Conservation (phyloP, 2,797 vertebrate species). For the Anableps anableps region DNA sequence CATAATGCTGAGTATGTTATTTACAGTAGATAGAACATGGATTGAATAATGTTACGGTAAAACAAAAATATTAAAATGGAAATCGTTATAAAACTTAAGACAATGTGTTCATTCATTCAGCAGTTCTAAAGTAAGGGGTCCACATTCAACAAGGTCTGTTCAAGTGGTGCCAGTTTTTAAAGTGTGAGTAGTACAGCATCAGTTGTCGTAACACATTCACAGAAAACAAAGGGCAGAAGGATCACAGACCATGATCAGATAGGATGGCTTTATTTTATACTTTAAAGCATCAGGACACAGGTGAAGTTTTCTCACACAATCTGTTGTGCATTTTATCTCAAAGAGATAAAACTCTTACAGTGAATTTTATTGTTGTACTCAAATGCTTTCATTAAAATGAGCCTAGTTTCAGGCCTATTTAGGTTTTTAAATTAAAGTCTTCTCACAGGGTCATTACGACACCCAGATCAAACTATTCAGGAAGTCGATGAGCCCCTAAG, state of each 20-base stretch:
- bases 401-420: background rate
- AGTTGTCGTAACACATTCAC: conserved; percentile 1
- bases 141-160: background rate
- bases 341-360: background rate
- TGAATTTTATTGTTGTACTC: background rate
- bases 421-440: background rate
- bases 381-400: background rate
- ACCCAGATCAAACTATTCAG: background rate
- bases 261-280: conserved; percentile 19
- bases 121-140: conserved; percentile 1
- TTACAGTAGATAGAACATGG: background rate
- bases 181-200: background rate
- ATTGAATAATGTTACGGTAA: background rate
- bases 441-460: background rate
- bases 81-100: background rate
- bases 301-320: background rate
- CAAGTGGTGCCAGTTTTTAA: background rate
- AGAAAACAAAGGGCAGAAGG: conserved; percentile 20
- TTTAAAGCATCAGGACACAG: background rate
- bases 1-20: conserved; percentile 17
- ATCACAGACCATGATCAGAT: conserved; percentile 56
- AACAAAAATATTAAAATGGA: background rate
- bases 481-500: background rate
- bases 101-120: conserved; percentile 27
- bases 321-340: too few species aligned